Base-by-base conservation (phyloP, 2,888 invertebrate species). In the Tricholauxania praeusta region DNA sequence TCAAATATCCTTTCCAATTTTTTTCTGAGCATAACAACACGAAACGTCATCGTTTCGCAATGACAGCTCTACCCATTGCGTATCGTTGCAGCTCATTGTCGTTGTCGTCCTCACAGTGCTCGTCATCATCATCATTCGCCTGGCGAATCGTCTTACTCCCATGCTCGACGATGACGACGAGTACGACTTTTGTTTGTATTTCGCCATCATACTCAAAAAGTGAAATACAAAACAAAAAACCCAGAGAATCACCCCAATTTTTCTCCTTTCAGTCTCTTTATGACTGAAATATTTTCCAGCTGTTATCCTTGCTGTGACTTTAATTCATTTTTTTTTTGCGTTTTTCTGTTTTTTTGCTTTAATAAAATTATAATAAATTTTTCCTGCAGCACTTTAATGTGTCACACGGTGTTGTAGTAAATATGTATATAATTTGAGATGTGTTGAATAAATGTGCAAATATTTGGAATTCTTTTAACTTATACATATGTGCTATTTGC, bases 281-380 rank as follows among this genome's bases (percentile, higher is more conserved):
- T 60, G 55, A 15, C 39, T 60, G 39, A 15, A 53, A 64, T 17
- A 62, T 72, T 72, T 53, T 59, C 67, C 72, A 72, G 63, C 62
- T 67, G 72, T 72, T 72, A 67, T 72, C 62, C 67, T 68, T 10
- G 55, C 48, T 59, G 62, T 72, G 67, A 72, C 72, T 72, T 72
- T 72, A 72, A 72, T 62, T 60, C 51, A 52, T 53, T 71, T 49
- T 39, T 51, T 3, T 47, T 15, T 14, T 12, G 32, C 3, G 49
- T 4, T 32, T 39, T 51, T 12, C 14, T 57, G 5, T 6, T 55
- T 39, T 57, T 39, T 12, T 63, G 39, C 63, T 47, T 15, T 63
- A 63, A 63, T 48, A 48, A 63, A 63, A 63, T 64, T 64, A 49
- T 51, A 49, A 64, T 64, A 64, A 64, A 64, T 64, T 64, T 63